Evolutionary conservation across 2,888 invertebrate species (phyloP).

Genomic region (Aelia acuminata): DNA sequence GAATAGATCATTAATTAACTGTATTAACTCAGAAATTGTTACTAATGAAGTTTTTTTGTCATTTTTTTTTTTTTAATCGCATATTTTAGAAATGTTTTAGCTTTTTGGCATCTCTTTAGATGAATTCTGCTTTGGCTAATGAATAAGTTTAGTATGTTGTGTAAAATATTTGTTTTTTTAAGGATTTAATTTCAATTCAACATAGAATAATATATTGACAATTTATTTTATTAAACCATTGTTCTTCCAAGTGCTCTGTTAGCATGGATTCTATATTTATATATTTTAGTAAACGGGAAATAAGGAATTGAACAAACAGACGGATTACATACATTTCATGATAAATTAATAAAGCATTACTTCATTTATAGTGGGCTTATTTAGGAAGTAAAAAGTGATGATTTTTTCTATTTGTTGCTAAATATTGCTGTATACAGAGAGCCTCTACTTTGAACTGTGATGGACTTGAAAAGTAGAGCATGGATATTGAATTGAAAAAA

Average conservation of each 20-base stretch:
- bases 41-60: conserved; percentile 23
- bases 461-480: background rate
- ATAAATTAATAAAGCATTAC: background rate
- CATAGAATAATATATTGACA: background rate
- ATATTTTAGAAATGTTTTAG: background rate
- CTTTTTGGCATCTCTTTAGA: conserved; percentile 11
- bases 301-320: no score
- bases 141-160: conserved; percentile 2
- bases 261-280: background rate
- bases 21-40: background rate
- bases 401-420: background rate
- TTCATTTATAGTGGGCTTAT: background rate
- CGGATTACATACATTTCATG: no score
- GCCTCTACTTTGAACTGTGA: background rate
- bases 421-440: background rate
- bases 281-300: background rate
- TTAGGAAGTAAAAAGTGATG: background rate
- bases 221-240: background rate
- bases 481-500: no score
- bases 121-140: conserved; percentile 23
- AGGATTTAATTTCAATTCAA: background rate
- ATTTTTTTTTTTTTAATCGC: background rate
- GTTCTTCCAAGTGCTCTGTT: background rate
- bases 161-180: background rate
- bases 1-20: conserved; percentile 31